Evolutionary conservation across 2,888 invertebrate species (phyloP).

Genomic region (Fragum whitleyi): DNA sequence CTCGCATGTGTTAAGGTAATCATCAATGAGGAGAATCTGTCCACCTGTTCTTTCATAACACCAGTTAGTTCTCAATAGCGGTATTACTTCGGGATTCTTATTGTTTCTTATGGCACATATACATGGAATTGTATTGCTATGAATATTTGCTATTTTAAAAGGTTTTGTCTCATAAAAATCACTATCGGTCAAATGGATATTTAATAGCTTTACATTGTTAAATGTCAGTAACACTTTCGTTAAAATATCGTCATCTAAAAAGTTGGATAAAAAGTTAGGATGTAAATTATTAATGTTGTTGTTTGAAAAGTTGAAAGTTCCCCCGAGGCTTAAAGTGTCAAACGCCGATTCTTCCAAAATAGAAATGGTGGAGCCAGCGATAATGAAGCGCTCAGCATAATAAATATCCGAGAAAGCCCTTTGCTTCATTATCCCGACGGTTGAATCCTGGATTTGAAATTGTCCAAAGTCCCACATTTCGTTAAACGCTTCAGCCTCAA

Average conservation of each 20-base stretch:
- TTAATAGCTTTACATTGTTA: neutral
- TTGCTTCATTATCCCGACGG: neutral
- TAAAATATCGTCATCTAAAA: neutral
- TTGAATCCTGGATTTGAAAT: neutral
- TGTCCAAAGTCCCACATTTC: constrained; percentile 4
- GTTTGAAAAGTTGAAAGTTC: neutral
- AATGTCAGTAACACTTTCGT: neutral
- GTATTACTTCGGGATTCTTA: neutral
- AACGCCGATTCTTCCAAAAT: constrained; percentile 1
- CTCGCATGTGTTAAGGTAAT: neutral
- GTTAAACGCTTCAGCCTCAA: neutral
- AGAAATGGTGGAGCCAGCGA: neutral
- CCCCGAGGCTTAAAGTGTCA: constrained; percentile 6
- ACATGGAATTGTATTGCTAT: constrained; percentile 4
- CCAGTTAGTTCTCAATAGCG: neutral
- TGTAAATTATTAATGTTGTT: constrained; percentile 4
- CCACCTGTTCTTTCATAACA: neutral
- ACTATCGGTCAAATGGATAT: no score
- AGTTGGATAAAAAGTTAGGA: neutral
- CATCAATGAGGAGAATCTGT: neutral
- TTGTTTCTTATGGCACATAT: neutral
- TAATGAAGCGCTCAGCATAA: neutral
- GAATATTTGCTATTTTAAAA: neutral
- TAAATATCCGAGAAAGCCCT: neutral
- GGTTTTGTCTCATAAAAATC: neutral